Conservation (phyloP, 37 sponge, comb jelly and placozoan species). For the Eunapius fragilis region DNA sequence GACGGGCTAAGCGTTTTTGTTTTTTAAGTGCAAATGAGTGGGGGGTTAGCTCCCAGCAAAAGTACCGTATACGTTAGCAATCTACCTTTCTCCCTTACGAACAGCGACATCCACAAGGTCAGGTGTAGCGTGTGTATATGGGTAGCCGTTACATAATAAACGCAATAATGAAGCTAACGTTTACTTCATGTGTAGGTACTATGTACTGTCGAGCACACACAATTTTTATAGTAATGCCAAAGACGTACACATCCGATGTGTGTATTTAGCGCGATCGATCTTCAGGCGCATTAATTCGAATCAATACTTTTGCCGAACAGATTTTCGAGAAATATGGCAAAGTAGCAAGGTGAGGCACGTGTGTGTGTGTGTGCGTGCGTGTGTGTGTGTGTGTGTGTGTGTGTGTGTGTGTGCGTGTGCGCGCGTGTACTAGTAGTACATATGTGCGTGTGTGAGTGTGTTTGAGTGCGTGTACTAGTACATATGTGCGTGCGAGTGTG, state of each 20-base stretch:
- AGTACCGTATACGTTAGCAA: conserved; percentile 92
- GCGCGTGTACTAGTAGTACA: not conserved
- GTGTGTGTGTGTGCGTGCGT: not conserved
- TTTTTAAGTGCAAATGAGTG: conserved; percentile 55
- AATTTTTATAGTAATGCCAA: no score
- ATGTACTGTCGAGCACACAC: no score
- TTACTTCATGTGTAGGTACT: no score
- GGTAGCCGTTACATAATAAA: no score
- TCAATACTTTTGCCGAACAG: conserved; percentile 7
- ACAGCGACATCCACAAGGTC: conserved; percentile 94
- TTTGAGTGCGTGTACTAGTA: not conserved
- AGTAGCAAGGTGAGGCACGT: conserved; percentile 65
- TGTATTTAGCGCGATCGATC: not conserved
- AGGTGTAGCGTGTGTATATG: not conserved
- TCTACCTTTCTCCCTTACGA: conserved; percentile 88
- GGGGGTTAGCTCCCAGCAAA: conserved; percentile 94
- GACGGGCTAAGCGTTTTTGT: not conserved
- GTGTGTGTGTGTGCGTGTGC: not conserved
- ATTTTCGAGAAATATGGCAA: conserved; percentile 90
- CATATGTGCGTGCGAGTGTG: no score
- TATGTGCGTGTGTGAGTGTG: not conserved
- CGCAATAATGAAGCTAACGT: no score
- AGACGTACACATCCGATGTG: not conserved
- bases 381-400: not conserved
- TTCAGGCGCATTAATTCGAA: not conserved